These are phyloP conservation scores for Eumeta japonica DNA, from an alignment of 1,140 invertebrate species.

Conservation along the genomic window DNA sequence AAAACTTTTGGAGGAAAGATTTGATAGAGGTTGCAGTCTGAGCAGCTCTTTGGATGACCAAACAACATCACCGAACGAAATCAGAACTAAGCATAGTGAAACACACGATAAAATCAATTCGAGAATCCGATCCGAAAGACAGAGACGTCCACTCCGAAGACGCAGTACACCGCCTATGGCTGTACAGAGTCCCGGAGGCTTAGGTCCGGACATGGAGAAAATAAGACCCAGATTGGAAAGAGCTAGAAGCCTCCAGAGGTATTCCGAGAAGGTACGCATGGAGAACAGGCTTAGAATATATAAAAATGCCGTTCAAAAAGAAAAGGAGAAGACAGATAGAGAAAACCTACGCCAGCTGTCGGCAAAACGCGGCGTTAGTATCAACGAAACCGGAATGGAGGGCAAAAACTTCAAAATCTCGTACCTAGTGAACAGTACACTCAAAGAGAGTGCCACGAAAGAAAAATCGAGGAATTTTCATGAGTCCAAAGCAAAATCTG, in stretches of 20 bases:
- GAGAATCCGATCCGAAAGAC: background rate
- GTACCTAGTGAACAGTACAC: constrained; percentile 28
- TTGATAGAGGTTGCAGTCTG: background rate
- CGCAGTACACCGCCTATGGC: constrained; percentile 22
- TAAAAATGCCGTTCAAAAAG: constrained; percentile 29
- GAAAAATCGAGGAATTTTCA: too few relatives aligned
- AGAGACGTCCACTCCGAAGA: background rate
- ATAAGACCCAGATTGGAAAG: constrained; percentile 45
- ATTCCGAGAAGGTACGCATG: constrained; percentile 49
- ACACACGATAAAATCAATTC: too few relatives aligned
- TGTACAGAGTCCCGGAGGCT: constrained; percentile 37
- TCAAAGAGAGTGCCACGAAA: background rate
- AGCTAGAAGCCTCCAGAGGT: constrained; percentile 45
- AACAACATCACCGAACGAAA: background rate
- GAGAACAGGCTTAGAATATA: constrained; percentile 44
- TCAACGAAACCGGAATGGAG: constrained; percentile 8
- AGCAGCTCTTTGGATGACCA: too few relatives aligned
- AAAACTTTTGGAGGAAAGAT: constrained; percentile 25
- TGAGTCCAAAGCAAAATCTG: constrained; percentile 24
- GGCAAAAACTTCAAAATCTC: constrained; percentile 9
- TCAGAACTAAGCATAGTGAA: background rate
- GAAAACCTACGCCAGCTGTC: constrained; percentile 18
- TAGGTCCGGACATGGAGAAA: constrained; percentile 43
- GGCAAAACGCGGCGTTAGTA: constrained; percentile 9
- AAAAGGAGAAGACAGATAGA: constrained; percentile 26